phyloP scores from a whole-genome alignment of 1,140 invertebrate genomes.

The Conus betulinus region DNA sequence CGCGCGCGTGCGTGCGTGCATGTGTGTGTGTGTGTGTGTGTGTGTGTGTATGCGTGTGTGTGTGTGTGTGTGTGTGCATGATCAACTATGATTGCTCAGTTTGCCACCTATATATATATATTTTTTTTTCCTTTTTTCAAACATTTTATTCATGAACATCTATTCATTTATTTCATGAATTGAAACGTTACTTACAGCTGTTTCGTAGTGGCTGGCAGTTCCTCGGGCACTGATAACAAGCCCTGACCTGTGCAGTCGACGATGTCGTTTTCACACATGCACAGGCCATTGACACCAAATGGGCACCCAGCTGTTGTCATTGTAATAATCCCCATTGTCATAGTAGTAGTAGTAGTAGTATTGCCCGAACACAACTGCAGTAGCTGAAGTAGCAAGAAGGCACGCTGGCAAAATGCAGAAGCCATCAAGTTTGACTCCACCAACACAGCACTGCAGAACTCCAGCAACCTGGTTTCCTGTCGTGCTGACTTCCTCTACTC shows the following conservation, averaged over 20 bases:
- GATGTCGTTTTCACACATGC: slow-evolving; percentile 1
- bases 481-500: background rate
- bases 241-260: slow-evolving; percentile 27
- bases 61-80: background rate
- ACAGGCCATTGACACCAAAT: slow-evolving; percentile 21
- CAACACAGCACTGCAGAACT: background rate
- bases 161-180: background rate
- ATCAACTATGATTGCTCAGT: background rate
- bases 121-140: too few relatives aligned
- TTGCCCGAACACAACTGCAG: slow-evolving; percentile 19
- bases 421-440: slow-evolving; percentile 17
- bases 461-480: background rate
- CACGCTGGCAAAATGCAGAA: background rate
- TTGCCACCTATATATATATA: too few relatives aligned
- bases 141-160: too few relatives aligned
- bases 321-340: background rate
- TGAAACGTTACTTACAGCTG: slow-evolving; percentile 16
- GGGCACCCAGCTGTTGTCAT: slow-evolving; percentile 23
- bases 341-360: slow-evolving; percentile 28
- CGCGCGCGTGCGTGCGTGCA: too few relatives aligned
- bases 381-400: background rate
- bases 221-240: background rate
- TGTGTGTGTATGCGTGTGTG: background rate
- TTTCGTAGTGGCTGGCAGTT: slow-evolving; percentile 20
- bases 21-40: too few relatives aligned